Base-by-base conservation (phyloP, 2,888 invertebrate genomes). In the Callinectes sapidus region DNA sequence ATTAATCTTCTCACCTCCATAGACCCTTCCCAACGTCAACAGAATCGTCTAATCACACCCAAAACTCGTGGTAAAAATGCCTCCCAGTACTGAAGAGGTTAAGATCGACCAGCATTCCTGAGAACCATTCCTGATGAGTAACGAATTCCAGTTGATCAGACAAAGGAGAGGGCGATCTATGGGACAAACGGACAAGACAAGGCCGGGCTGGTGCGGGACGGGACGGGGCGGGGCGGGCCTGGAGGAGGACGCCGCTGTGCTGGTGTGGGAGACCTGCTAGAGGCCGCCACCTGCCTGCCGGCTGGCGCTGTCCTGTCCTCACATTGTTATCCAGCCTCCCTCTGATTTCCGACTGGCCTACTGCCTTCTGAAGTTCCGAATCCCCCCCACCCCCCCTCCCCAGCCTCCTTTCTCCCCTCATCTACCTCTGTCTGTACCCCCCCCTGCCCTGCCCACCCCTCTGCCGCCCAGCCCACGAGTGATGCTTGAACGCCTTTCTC, bases 251-350 rank as follows among this genome's bases (percentile, higher is more conserved):
- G 81, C 35, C 81, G 32, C 81, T 35, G 13, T 35, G 81, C 81
- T 32, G 35, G 81, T 81, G 81, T 81, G 81, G 35, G 35, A 81
- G 81, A 81, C 81, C 81, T 81, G 32, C 81, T 35, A 81, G 14
- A 35, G 81, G 81, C 81, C 81, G 81, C 81, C 81, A 81, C 81
- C 81, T 81, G 81, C 81, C 81, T 71, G 71, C 71, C 71, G 71
- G 71, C 23, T 71, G 71, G 71, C 28, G 71, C 81, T 16, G 81
- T 18, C 71, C 71, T 61, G 61, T 71, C 61, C 61, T 71, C 81
- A 81, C 81, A 81, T 81, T 81, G 35, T 81, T 81, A 32, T 8
- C 81, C 81, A 71, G 81, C 81, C 35, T 81, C 81, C 16, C 81
- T 81, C 16, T 35, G 28, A 18, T 71, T 23, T 71, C n/a, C 23